Evolutionary conservation across 2,888 invertebrate species (phyloP), one percentile per base, ranked within the genome.

Genomic region (Cremastinae sp.): DNA sequence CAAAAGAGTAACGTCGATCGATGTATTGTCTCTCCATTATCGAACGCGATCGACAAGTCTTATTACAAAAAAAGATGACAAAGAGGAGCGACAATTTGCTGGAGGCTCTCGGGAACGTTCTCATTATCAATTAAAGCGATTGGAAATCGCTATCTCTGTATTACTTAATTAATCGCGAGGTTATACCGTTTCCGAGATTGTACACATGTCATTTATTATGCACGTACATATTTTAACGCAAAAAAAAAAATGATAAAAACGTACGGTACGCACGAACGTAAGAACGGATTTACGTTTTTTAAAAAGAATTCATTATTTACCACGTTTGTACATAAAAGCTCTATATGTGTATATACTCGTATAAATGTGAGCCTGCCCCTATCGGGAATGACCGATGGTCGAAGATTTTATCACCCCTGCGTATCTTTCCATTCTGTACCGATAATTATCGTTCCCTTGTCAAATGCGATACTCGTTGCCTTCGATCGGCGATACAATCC

Each of bases 131-230:
- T 51, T 41, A 39, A 9, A 43, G 12, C 10, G 51, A 43, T 35
- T 28, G 28, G 28, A 43, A 43, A 35, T 2, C 12, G 49, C 22
- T 62, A 49, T 9, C 16, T 28, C 1, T 43, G 43, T 70, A 51
- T 72, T 72, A 59, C 58, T 73, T 45, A 66, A 53, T 73, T 43
- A 59, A 53, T 73, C 53, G 65, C 43, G 28, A 28, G 28, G 28
- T 43, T 12, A 10, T 5, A 51, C 10, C 43, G 43, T 64, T 59
- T 59, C 65, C 65, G 59, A 66, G 45, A 65, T 66, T 35, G 22
- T 20, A 9, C 0, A 20, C 22, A 7, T 16, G 4, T 18, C 14
- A 12, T 28, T 28, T 35, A 49, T 49, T 41, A 51, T 20, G 41
- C 4, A 45, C 9, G 12, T 35, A 5, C 28, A 28, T 28, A 28